phyloP scores from a whole-genome alignment of 2,113 vertebrate species.

The Phoenicopterus ruber region DNA sequence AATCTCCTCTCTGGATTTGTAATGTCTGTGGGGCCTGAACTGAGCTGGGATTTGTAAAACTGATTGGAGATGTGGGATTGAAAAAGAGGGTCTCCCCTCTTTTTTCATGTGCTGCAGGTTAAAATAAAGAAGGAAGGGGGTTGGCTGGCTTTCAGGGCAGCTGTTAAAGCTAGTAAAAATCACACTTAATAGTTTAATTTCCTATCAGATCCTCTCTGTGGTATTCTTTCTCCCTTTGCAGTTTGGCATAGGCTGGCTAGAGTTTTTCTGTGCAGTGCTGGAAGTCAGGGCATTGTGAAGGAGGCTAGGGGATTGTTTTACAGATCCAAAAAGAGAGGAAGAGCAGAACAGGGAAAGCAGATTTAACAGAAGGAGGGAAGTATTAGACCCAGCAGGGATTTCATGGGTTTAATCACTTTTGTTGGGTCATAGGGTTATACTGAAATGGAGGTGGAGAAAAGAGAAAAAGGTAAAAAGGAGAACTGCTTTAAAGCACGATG shows the following conservation, averaged over 20 bases:
- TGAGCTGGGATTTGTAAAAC: not conserved
- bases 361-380: conserved; percentile 80
- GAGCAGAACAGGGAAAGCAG: conserved; percentile 68
- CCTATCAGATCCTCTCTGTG: conserved; percentile 64
- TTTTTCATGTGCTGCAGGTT: not conserved
- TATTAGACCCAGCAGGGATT: conserved; percentile 78
- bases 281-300: conserved; percentile 63
- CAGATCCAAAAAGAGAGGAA: conserved; percentile 73
- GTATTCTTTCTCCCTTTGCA: conserved; percentile 74
- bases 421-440: conserved; percentile 58
- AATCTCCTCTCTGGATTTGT: not conserved
- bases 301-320: conserved; percentile 79
- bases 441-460: conserved; percentile 42
- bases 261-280: conserved; percentile 68
- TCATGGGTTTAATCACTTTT: conserved; percentile 75
- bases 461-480: conserved; percentile 36
- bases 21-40: not conserved
- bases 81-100: not conserved
- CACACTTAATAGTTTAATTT: conserved; percentile 47
- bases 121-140: not conserved
- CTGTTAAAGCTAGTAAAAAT: not conserved
- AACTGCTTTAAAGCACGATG: not conserved
- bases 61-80: not conserved
- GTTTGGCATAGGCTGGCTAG: conserved; percentile 68
- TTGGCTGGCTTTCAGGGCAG: not conserved